Percentiles rank a stretch among this genome's conserved stretches.
phyloP scores from a whole-genome alignment of 1,140 invertebrate genomes.

The Harpegnathos saltator region DNA sequence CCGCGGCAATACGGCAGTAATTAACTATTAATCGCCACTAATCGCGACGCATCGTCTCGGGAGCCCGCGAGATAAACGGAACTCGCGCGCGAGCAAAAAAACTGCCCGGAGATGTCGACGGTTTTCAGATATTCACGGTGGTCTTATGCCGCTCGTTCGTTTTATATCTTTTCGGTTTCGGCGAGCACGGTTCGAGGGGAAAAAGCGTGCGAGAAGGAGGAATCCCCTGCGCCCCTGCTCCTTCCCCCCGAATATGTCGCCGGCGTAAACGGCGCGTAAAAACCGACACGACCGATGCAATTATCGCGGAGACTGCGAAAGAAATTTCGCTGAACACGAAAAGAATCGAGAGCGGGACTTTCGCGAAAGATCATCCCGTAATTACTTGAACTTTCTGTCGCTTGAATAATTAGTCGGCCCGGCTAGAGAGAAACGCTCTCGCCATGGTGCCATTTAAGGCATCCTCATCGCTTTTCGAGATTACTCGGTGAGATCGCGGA shows the following conservation, averaged over 20 bases:
- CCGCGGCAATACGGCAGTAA: slow-evolving; percentile 75
- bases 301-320: slow-evolving; percentile 7
- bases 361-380: slow-evolving; percentile 17
- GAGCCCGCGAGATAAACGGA: slow-evolving; percentile 35
- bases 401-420: slow-evolving; percentile 12
- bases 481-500: neutral
- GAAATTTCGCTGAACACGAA: slow-evolving; percentile 22
- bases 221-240: no score
- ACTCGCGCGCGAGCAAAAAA: neutral
- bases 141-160: slow-evolving; percentile 11
- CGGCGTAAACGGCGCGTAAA: neutral
- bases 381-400: slow-evolving; percentile 23
- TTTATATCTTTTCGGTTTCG: slow-evolving; percentile 40
- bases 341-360: neutral
- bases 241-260: neutral
- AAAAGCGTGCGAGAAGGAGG: neutral
- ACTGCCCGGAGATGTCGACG: neutral
- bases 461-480: neutral
- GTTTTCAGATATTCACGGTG: slow-evolving; percentile 32
- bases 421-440: neutral
- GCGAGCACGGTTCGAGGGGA: neutral
- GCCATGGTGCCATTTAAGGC: neutral
- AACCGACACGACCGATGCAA: neutral
- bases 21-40: slow-evolving; percentile 75
- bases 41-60: slow-evolving; percentile 59